Evolutionary conservation across 2,888 invertebrate genomes (phyloP).

Genomic region (Malthinus flaveolus): DNA sequence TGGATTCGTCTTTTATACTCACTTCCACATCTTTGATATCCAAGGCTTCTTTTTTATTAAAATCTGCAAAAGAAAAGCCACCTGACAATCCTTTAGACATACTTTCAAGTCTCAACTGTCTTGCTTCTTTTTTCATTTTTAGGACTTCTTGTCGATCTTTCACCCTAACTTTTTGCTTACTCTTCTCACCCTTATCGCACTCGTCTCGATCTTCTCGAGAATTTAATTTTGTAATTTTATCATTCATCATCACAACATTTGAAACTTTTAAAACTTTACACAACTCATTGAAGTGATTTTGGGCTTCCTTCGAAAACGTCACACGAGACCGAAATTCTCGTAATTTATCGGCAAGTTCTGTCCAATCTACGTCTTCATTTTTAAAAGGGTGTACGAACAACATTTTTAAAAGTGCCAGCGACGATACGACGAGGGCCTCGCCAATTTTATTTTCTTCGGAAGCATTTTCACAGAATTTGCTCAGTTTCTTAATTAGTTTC

Average conservation of each 20-base stretch:
- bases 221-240: conserved; percentile 36
- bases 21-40: background rate
- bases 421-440: conserved; percentile 61
- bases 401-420: conserved; percentile 60
- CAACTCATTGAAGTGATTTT: conserved; percentile 55
- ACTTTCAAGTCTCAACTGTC: conserved; percentile 52
- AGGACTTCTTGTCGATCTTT: conserved; percentile 45
- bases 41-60: background rate
- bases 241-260: conserved; percentile 44
- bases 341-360: conserved; percentile 48
- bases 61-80: background rate
- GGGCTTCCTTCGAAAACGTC: conserved; percentile 54
- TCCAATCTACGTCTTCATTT: conserved; percentile 52
- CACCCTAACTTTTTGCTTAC: conserved; percentile 40
- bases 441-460: conserved; percentile 49
- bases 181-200: conserved; percentile 32
- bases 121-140: conserved; percentile 57
- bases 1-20: background rate
- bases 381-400: conserved; percentile 55
- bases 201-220: conserved; percentile 32
- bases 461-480: conserved; percentile 44
- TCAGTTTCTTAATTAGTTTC: conserved; percentile 53
- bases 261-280: conserved; percentile 52
- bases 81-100: conserved; percentile 54
- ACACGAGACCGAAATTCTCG: conserved; percentile 49